Evolutionary conservation across 1,140 invertebrate genomes (phyloP), one percentile per base, ranked within the genome.

Genomic region (Formica exsecta): DNA sequence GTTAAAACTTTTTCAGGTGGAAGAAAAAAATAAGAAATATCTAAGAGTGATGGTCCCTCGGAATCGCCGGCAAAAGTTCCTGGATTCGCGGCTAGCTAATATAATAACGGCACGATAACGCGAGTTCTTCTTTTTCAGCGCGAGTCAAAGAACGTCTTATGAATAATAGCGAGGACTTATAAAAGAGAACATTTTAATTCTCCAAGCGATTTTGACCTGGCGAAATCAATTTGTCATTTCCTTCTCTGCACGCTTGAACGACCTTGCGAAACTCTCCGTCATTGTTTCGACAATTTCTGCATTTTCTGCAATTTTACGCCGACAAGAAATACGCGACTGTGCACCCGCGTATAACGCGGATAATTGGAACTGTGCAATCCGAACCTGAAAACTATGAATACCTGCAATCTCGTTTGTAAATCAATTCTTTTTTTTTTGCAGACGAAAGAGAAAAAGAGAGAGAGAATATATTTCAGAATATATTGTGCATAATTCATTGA

Each of bases 241-340:
- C n/a, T 61, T 59, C 41, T 38, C n/a, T 29, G 8, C 25, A 19
- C 29, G 22, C 2, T 73, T 25, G 25, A 44, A 81, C 66, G 22
- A 57, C 32, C 64, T 51, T 19, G 22, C 32, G 48, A 80, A 81
- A 71, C 36, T 81, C 54, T 83, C 64, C 68, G 61, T 48, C 19
- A 61, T 54, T 73, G 68, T 81, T 81, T 44, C 54, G 61, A 74
- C 38, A 74, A 74, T 83, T 83, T 59, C 36, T 73, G 25, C 38
- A 73, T 61, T 59, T 73, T 51, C 48, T 51, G 48, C 48, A 13
- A 16, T 48, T 48, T 4, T 3, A 11, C 19, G 19, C 11, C 48
- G 19, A 32, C 19, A 73, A 81, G 79, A 73, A 81, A 73, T 81
- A 81, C 59, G 3, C 36, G 36, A 16, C 3, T 48, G 44, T 41